A percentile compares a stretch with the other conserved stretches of the same genome.
These are phyloP conservation scores for Bombus pascuorum DNA, from an alignment of 1,140 invertebrate species.

Conservation along the genomic window DNA sequence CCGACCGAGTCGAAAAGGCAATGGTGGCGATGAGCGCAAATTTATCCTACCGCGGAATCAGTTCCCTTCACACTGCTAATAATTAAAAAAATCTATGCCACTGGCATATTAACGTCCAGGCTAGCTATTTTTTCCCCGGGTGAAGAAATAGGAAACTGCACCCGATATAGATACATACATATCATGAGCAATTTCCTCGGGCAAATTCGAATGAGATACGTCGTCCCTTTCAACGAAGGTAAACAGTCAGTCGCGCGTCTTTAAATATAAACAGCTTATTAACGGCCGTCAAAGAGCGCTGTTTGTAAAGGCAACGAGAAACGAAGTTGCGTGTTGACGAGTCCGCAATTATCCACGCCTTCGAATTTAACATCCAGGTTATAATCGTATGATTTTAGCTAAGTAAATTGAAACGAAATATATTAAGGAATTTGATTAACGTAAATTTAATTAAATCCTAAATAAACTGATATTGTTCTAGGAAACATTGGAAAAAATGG, in stretches of 20 bases:
- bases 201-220: not conserved
- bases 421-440: not conserved
- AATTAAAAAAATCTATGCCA: not conserved
- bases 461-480: too few relatives aligned
- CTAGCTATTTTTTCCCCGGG: not conserved
- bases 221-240: not conserved
- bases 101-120: not conserved
- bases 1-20: conserved; percentile 11
- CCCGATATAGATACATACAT: not conserved
- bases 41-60: not conserved
- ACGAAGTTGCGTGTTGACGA: conserved; percentile 16
- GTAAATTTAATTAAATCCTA: too few relatives aligned
- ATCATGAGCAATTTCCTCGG: not conserved
- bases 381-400: not conserved
- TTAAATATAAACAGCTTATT: conserved; percentile 37
- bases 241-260: not conserved
- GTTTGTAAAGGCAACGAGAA: not conserved
- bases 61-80: not conserved
- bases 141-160: not conserved
- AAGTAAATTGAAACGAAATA: not conserved
- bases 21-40: not conserved
- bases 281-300: not conserved
- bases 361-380: not conserved
- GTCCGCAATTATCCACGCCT: conserved; percentile 31
- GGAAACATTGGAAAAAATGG: too few relatives aligned